Evolutionary conservation across 1,140 invertebrate species (phyloP).

Genomic region (Caenorhabditis inopinata): DNA sequence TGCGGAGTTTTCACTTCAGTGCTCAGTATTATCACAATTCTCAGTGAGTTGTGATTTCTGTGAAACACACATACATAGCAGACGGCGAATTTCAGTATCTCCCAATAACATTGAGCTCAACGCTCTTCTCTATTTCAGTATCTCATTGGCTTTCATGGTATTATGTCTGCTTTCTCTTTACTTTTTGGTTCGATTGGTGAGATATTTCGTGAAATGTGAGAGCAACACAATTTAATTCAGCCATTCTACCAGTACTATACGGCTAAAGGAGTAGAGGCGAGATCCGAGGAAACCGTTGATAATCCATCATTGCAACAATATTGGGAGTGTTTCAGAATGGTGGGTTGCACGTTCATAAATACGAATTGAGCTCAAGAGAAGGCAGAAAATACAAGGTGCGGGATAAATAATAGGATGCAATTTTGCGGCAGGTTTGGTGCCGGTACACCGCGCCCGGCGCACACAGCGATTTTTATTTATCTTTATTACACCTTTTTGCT

Average conservation of each 20-base stretch:
- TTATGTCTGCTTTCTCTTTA: slow-evolving; percentile 21
- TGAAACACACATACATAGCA: too few relatives aligned
- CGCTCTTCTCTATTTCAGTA: slow-evolving; percentile 42
- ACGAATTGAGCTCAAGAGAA: too few relatives aligned
- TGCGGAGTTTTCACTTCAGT: slow-evolving; percentile 47
- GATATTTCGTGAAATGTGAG: not conserved
- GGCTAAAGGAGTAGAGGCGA: slow-evolving; percentile 28
- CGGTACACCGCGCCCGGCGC: too few relatives aligned
- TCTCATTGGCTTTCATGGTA: slow-evolving; percentile 37
- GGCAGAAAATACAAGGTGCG: too few relatives aligned
- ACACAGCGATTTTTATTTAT: too few relatives aligned
- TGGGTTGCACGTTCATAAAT: too few relatives aligned
- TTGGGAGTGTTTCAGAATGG: slow-evolving; percentile 37
- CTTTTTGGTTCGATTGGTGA: slow-evolving; percentile 26
- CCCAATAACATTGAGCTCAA: slow-evolving; percentile 41
- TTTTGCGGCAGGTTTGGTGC: too few relatives aligned
- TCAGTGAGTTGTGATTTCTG: not conserved
- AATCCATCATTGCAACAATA: slow-evolving; percentile 34
- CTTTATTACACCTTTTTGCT: too few relatives aligned
- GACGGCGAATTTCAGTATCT: slow-evolving; percentile 43
- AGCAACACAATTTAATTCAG: not conserved
- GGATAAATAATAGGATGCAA: too few relatives aligned
- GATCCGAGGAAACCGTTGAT: slow-evolving; percentile 21
- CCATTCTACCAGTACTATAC: slow-evolving; percentile 42
- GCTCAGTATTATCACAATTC: slow-evolving; percentile 35